These are phyloP conservation scores for Etheostoma cragini DNA, from an alignment of 2,113 vertebrate genomes.

Conservation along the genomic window DNA sequence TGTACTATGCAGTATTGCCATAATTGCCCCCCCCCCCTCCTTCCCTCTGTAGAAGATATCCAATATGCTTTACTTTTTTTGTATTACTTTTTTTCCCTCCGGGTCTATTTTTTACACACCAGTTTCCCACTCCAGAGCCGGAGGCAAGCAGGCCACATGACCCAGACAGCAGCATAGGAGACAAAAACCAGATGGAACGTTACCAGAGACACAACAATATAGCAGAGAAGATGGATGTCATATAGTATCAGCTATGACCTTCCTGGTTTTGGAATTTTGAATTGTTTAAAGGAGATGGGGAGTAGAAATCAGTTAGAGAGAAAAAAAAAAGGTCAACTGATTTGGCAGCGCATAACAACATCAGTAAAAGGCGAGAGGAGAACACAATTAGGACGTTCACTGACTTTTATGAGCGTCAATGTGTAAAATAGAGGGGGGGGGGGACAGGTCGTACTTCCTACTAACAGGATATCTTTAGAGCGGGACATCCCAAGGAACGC, in stretches of 20 bases:
- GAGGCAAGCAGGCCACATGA: constrained; percentile 2
- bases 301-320: neutral
- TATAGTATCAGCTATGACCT: neutral
- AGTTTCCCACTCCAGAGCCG: neutral
- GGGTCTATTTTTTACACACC: neutral
- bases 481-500: constrained; percentile 40
- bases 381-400: no score
- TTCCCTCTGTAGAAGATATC: neutral
- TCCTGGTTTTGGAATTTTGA: constrained; percentile 19
- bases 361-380: no score
- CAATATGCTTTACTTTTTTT: neutral
- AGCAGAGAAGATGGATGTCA: neutral
- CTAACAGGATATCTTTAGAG: constrained; percentile 33
- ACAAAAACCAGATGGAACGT: constrained; percentile 2
- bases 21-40: no score
- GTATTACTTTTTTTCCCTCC: no score
- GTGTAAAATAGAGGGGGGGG: no score
- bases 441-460: constrained; percentile 19
- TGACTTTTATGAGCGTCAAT: no score
- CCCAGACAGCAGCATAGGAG: neutral
- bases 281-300: constrained; percentile 18
- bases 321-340: neutral
- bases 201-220: neutral
- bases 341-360: neutral
- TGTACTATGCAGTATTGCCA: no score